Percentiles rank a stretch among this genome's conserved stretches.
phyloP scores from a whole-genome alignment of 2,113 vertebrate species.

The Dasypus novemcinctus region DNA sequence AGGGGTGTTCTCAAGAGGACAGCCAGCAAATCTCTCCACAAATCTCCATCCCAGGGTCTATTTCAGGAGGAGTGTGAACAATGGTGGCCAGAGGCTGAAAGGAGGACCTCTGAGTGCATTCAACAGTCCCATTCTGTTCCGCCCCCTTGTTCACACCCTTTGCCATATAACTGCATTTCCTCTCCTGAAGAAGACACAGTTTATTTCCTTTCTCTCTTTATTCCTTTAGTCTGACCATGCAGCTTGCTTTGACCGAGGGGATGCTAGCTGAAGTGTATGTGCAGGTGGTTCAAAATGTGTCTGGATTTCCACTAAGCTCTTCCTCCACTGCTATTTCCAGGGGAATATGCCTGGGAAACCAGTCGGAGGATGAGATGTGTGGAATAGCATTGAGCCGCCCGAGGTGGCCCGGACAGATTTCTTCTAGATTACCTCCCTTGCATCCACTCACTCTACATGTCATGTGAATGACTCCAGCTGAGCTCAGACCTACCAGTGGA shows the following conservation, averaged over 20 bases:
- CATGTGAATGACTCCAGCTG: no score
- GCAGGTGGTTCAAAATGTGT: background rate
- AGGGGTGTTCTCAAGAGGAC: background rate
- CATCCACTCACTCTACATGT: background rate
- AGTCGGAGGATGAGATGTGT: no score
- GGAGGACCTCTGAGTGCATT: background rate
- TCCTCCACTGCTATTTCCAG: background rate
- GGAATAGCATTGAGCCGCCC: background rate
- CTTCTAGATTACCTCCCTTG: background rate
- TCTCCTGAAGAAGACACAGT: background rate
- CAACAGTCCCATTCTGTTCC: background rate
- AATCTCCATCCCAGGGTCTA: background rate
- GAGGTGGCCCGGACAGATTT: background rate
- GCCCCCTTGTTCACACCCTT: background rate
- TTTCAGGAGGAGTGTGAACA: no score
- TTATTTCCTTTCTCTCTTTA: background rate
- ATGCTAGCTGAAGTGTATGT: background rate
- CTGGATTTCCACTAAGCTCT: background rate
- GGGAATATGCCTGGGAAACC: background rate
- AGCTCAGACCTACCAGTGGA: background rate
- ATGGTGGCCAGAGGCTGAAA: background rate
- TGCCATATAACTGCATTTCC: background rate
- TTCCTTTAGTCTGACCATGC: background rate
- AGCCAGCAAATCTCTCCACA: background rate
- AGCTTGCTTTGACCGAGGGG: background rate